Evolutionary conservation across 2,113 vertebrate species (phyloP).

Genomic region (Apodemus speciosus): DNA sequence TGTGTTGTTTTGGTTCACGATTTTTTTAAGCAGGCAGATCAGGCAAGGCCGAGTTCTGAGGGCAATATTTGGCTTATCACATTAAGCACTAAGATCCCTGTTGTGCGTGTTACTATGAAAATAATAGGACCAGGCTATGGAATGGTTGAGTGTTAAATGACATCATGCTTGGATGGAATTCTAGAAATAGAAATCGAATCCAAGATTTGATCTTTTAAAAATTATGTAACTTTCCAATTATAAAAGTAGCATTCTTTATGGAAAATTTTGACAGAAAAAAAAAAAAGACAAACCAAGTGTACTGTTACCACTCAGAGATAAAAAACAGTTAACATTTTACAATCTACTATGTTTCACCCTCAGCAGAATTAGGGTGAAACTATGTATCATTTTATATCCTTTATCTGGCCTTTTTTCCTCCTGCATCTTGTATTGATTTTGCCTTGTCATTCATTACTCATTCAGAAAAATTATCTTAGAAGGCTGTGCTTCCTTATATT

Average conservation of each 20-base stretch:
- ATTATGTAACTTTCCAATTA: slow-evolving; percentile 62
- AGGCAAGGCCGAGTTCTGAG: neutral
- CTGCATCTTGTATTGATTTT: slow-evolving; percentile 49
- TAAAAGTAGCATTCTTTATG: slow-evolving; percentile 59
- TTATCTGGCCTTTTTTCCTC: neutral
- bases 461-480: slow-evolving; percentile 61
- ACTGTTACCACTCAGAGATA: slow-evolving; percentile 43
- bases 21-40: neutral
- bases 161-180: slow-evolving; percentile 44
- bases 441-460: slow-evolving; percentile 26
- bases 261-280: slow-evolving; percentile 56
- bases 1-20: neutral
- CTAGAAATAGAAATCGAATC: slow-evolving; percentile 63
- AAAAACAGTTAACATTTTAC: slow-evolving; percentile 66
- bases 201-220: slow-evolving; percentile 59
- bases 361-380: slow-evolving; percentile 13
- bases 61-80: neutral
- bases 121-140: neutral
- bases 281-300: slow-evolving; percentile 58
- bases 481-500: slow-evolving; percentile 54
- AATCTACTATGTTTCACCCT: slow-evolving; percentile 61
- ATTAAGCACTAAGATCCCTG: neutral
- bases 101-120: neutral
- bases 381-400: slow-evolving; percentile 4
- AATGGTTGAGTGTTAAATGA: neutral